A percentile compares a stretch with the other conserved stretches of the same genome.
Conservation (phyloP, 2,888 invertebrate species). For the Macrosoma leucophasiata region DNA sequence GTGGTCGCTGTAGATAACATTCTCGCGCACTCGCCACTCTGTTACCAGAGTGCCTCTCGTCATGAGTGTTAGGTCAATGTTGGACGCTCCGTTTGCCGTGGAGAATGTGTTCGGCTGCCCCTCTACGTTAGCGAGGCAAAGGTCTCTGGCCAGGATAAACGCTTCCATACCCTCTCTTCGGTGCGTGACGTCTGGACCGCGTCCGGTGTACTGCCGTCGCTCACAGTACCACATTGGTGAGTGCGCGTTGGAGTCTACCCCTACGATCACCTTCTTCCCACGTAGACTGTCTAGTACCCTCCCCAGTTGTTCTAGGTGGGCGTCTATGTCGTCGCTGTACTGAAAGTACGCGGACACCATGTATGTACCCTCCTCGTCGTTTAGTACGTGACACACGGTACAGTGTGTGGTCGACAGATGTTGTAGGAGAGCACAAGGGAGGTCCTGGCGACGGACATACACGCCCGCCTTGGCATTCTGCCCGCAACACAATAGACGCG, state of each 20-base stretch:
- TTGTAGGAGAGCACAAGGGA: slow-evolving; percentile 14
- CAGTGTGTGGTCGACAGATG: slow-evolving; percentile 22
- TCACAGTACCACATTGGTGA: slow-evolving; percentile 28
- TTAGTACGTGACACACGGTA: slow-evolving; percentile 14
- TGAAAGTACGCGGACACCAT: slow-evolving; percentile 25
- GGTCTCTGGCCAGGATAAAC: slow-evolving; percentile 12
- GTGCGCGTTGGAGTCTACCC: slow-evolving; percentile 29
- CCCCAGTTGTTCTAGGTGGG: slow-evolving; percentile 20
- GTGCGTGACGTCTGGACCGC: slow-evolving; percentile 15
- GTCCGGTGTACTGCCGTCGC: slow-evolving; percentile 12
- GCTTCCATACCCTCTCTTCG: slow-evolving; percentile 17
- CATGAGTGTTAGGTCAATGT: slow-evolving; percentile 26
- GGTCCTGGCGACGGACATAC: neutral
- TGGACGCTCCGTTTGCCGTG: slow-evolving; percentile 21
- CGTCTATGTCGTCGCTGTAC: slow-evolving; percentile 19
- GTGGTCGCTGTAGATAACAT: slow-evolving; percentile 7
- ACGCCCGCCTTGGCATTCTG: slow-evolving; percentile 22
- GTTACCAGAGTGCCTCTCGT: slow-evolving; percentile 3
- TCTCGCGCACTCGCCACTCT: slow-evolving; percentile 19
- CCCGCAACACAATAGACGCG: neutral
- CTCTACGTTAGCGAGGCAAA: slow-evolving; percentile 13
- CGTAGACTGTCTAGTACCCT: slow-evolving; percentile 10
- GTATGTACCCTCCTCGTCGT: slow-evolving; percentile 9
- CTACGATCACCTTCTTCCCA: slow-evolving; percentile 14
- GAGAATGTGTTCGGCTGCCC: slow-evolving; percentile 21